These are phyloP conservation scores for Abramis brama DNA, from an alignment of 2,113 vertebrate species.

Conservation along the genomic window DNA sequence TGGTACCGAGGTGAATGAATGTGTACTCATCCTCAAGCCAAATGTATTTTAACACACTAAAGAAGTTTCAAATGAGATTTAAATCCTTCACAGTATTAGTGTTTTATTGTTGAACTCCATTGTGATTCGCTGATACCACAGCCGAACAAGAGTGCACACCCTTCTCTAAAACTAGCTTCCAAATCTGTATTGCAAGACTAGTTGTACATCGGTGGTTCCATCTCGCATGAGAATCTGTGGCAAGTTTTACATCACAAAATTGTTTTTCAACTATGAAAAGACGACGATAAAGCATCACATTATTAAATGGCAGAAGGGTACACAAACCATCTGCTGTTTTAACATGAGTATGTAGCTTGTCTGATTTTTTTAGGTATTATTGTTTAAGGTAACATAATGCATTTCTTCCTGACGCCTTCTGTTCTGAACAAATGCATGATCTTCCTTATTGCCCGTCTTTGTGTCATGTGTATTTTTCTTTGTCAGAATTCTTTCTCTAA, in stretches of 20 bases:
- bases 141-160: slow-evolving; percentile 4
- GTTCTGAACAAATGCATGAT: slow-evolving; percentile 52
- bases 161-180: not conserved
- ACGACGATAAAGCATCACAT: slow-evolving; percentile 14
- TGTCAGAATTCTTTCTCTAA: slow-evolving; percentile 27
- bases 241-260: slow-evolving; percentile 15
- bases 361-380: slow-evolving; percentile 35
- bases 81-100: slow-evolving; percentile 3
- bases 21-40: slow-evolving; percentile 28
- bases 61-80: not conserved
- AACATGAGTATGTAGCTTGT: slow-evolving; percentile 49
- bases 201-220: slow-evolving; percentile 12
- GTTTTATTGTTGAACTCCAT: slow-evolving; percentile 20
- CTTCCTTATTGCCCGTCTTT: slow-evolving; percentile 40
- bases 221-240: slow-evolving; percentile 44
- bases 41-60: slow-evolving; percentile 26
- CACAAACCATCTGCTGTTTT: slow-evolving; percentile 34
- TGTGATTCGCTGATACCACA: not conserved
- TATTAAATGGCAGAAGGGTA: slow-evolving; percentile 37
- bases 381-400: slow-evolving; percentile 35
- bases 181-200: not conserved
- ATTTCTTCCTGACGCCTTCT: slow-evolving; percentile 40
- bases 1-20: slow-evolving; percentile 6
- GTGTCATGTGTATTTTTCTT: slow-evolving; percentile 24
- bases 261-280: slow-evolving; percentile 4